Evolutionary conservation across 2,888 invertebrate genomes (phyloP).

Genomic region (Penaeus monodon): DNA sequence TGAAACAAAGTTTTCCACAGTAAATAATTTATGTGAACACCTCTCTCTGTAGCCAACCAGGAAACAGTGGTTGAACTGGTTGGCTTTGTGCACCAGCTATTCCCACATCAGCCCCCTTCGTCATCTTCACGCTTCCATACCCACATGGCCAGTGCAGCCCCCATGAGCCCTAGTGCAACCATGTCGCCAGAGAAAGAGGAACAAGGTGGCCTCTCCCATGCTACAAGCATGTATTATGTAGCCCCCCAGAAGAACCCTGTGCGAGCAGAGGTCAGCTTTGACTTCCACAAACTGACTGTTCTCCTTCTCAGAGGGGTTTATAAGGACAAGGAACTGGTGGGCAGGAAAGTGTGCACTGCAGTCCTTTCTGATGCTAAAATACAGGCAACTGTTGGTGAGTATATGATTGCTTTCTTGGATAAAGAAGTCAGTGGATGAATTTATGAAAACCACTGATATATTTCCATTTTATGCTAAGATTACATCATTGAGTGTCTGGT

Average conservation of each 20-base stretch:
- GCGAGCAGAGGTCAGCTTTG: conserved; percentile 87
- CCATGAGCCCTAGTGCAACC: not conserved
- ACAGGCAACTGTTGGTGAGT: conserved; percentile 82
- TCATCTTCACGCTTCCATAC: conserved; percentile 25
- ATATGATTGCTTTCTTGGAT: not conserved
- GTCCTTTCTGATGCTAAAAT: conserved; percentile 92
- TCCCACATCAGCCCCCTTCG: conserved; percentile 27
- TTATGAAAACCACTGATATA: no score
- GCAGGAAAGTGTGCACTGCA: conserved; percentile 92
- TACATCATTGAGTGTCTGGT: no score
- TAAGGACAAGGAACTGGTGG: conserved; percentile 79
- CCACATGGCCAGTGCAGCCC: not conserved
- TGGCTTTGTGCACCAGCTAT: conserved; percentile 80
- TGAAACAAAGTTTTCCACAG: no score
- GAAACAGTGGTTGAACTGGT: conserved; percentile 94
- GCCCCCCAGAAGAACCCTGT: conserved; percentile 42
- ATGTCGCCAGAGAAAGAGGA: conserved; percentile 13
- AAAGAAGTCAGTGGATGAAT: no score
- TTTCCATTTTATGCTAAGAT: no score
- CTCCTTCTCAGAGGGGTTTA: conserved; percentile 85
- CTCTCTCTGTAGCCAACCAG: conserved; percentile 82
- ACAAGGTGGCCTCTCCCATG: conserved; percentile 65
- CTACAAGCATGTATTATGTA: conserved; percentile 66
- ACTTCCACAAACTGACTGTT: conserved; percentile 92
- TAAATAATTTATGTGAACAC: conserved; percentile 13